These are phyloP conservation scores for Setophaga coronata DNA, from an alignment of 2,113 vertebrate species.

Conservation along the genomic window DNA sequence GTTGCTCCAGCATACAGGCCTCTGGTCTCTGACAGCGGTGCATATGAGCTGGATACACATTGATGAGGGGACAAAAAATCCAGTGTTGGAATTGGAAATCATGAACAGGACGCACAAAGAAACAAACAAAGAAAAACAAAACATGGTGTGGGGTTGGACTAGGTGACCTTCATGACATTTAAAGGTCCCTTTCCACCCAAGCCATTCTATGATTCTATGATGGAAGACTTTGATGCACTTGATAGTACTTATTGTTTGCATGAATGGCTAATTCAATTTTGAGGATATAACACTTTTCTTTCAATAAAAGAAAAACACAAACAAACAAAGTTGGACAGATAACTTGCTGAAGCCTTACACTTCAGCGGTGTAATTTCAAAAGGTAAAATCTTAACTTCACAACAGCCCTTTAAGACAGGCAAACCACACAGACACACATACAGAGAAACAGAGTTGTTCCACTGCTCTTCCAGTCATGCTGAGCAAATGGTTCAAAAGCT, in stretches of 20 bases:
- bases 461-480: neutral
- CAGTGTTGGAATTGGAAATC: neutral
- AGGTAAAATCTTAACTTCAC: neutral
- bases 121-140: neutral
- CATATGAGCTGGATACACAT: constrained; percentile 81
- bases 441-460: neutral
- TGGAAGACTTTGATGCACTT: neutral
- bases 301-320: neutral
- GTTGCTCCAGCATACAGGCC: constrained; percentile 87
- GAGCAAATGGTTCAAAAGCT: neutral
- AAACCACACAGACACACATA: neutral
- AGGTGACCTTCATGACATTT: neutral
- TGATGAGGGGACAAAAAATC: neutral
- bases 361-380: neutral
- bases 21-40: constrained; percentile 87
- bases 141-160: neutral
- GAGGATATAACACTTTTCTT: neutral
- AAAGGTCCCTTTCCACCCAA: neutral
- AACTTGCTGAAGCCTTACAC: neutral
- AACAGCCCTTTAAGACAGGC: neutral
- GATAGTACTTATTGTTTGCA: neutral
- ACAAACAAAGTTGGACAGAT: neutral
- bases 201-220: neutral
- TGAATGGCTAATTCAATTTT: neutral
- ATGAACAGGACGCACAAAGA: neutral